phyloP scores from a whole-genome alignment of 2,113 vertebrate species.

The Austrofundulus limnaeus region DNA sequence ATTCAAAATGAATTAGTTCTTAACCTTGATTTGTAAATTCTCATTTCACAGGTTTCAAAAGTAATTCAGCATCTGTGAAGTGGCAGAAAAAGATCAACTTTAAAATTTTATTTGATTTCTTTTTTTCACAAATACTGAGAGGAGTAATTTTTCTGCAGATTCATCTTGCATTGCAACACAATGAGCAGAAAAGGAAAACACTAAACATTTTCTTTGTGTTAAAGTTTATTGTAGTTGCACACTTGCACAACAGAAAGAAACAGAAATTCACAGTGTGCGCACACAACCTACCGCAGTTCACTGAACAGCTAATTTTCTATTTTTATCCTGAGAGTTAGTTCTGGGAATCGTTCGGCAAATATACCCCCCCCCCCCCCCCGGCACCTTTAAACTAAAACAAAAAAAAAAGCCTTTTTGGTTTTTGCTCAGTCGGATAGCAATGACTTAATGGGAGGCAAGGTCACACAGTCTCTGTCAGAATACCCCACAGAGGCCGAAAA shows the following conservation, averaged over 20 bases:
- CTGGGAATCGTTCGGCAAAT: constrained; percentile 39
- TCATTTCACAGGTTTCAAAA: neutral
- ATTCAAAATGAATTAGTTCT: neutral
- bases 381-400: neutral
- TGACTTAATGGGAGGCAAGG: constrained; percentile 51
- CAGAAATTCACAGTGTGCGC: neutral
- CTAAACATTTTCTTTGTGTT: constrained; percentile 1
- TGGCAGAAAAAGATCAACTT: neutral
- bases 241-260: neutral
- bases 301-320: constrained; percentile 39
- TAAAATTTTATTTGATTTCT: constrained; percentile 38
- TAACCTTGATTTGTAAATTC: neutral
- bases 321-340: constrained; percentile 17
- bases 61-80: constrained; percentile 18
- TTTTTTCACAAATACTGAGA: constrained; percentile 31
- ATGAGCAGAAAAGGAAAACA: neutral
- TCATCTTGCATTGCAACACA: neutral
- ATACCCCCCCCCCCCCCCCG: neutral
- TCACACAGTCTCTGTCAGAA: constrained; percentile 51
- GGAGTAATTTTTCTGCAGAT: constrained; percentile 28
- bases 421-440: constrained; percentile 9
- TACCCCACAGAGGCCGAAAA: constrained; percentile 31
- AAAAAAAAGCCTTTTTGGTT: constrained; percentile 10
- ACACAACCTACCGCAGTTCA: constrained; percentile 26
- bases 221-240: constrained; percentile 6